Evolutionary conservation across 2,888 invertebrate species (phyloP).

Genomic region (Agapostemon virescens): DNA sequence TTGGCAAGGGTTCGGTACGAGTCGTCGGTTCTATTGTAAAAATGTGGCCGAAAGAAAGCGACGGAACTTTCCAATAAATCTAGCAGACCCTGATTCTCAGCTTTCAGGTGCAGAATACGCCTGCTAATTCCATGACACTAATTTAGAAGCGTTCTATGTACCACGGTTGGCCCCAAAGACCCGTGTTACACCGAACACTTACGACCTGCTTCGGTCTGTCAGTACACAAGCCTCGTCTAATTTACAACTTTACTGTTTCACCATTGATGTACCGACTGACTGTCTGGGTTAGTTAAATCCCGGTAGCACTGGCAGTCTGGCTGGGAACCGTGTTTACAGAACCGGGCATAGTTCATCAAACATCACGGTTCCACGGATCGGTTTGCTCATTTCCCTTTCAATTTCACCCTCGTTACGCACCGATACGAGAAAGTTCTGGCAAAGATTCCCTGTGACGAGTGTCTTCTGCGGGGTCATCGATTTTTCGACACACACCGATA

Average conservation of each 20-base stretch:
- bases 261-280: background rate
- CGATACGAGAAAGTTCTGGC: constrained; percentile 27
- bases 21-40: background rate
- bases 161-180: constrained; percentile 1
- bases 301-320: background rate
- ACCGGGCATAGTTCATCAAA: constrained; percentile 30
- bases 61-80: constrained; percentile 10
- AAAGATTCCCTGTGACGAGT: background rate
- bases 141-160: constrained; percentile 13
- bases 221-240: constrained; percentile 12
- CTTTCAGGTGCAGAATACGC: background rate
- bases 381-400: constrained; percentile 39
- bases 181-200: constrained; percentile 3
- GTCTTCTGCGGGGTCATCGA: background rate
- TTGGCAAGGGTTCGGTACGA: background rate
- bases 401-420: constrained; percentile 48
- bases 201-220: constrained; percentile 12
- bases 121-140: constrained; percentile 3
- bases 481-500: constrained; percentile 12
- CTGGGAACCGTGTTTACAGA: background rate
- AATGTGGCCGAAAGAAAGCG: background rate
- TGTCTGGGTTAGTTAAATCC: constrained; percentile 12
- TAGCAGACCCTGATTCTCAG: background rate
- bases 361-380: constrained; percentile 27
- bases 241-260: constrained; percentile 19